Base-by-base conservation (phyloP, 2,888 invertebrate genomes). In the Ellobium chinense region DNA sequence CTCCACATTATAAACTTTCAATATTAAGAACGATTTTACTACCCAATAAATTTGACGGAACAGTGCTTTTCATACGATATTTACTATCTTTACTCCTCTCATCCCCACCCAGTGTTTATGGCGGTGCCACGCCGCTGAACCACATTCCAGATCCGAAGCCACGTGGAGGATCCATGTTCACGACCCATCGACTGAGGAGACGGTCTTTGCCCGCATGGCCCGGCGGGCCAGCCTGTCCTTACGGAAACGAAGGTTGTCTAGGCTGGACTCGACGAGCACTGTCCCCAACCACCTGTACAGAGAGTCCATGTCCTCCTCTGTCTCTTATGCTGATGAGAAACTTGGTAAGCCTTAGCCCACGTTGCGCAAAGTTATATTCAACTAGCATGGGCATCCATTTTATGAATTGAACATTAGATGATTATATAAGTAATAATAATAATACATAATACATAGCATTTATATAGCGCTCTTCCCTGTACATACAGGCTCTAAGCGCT, bases 51-150 rank as follows among this genome's bases (percentile, higher is more conserved):
- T n/a, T n/a, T n/a, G n/a, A n/a, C n/a, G n/a, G n/a, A n/a, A n/a
- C n/a, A n/a, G n/a, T n/a, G n/a, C n/a, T n/a, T n/a, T n/a, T n/a
- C n/a, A n/a, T n/a, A n/a, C n/a, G n/a, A n/a, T n/a, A n/a, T n/a
- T n/a, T n/a, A n/a, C n/a, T n/a, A n/a, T n/a, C n/a, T n/a, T n/a
- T n/a, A n/a, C n/a, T n/a, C n/a, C n/a, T n/a, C n/a, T n/a, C n/a
- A 34, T n/a, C 9, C 21, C 3, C 36, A 24, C 9, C 7, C 62
- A 97, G 93, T 96, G 96, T 89, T 92, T 96, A 80, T 96, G 96
- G 96, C 94, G 96, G 83, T 95, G 95, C 86, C 96, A 96, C 92
- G 96, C 97, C 2, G 95, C 96, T 4, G 96, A 96, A 89, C 95
- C 96, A 87, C 94, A 95, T 85, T 96, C 95, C 93, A 95, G 95